Evolutionary conservation across 2,888 invertebrate species (phyloP).

Genomic region (Griposia aprilina): DNA sequence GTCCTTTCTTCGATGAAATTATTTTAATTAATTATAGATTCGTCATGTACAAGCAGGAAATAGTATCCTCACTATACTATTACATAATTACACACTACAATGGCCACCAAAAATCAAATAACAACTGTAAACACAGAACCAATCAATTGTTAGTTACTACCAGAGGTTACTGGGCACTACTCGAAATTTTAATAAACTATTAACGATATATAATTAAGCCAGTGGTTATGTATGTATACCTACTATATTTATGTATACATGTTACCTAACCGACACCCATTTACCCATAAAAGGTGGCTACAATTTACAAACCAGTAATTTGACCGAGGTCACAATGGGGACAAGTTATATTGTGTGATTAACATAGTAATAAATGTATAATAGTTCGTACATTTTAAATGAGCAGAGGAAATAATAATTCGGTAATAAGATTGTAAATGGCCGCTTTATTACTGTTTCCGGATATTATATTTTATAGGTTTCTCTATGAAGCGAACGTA

Average conservation of each 20-base stretch:
- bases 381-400: constrained; percentile 48
- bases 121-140: neutral
- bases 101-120: neutral
- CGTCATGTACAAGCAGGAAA: constrained; percentile 12
- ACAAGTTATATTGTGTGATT: constrained; percentile 39
- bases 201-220: constrained; percentile 22
- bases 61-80: no score
- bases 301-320: constrained; percentile 58
- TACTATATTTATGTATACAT: neutral
- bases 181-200: constrained; percentile 18
- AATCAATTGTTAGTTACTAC: neutral
- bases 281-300: constrained; percentile 50
- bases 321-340: constrained; percentile 46
- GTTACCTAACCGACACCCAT: constrained; percentile 32
- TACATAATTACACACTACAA: constrained; percentile 10
- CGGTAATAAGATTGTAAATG: constrained; percentile 51
- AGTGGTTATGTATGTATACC: neutral
- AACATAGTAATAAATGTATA: constrained; percentile 29
- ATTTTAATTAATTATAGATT: no score
- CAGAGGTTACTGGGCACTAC: no score
- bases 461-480: constrained; percentile 57
- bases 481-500: constrained; percentile 2
- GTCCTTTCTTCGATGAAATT: no score
- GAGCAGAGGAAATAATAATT: constrained; percentile 53
- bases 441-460: constrained; percentile 45